phyloP scores from a whole-genome alignment of 2,113 vertebrate species.

The Pogonocichla stellata region DNA sequence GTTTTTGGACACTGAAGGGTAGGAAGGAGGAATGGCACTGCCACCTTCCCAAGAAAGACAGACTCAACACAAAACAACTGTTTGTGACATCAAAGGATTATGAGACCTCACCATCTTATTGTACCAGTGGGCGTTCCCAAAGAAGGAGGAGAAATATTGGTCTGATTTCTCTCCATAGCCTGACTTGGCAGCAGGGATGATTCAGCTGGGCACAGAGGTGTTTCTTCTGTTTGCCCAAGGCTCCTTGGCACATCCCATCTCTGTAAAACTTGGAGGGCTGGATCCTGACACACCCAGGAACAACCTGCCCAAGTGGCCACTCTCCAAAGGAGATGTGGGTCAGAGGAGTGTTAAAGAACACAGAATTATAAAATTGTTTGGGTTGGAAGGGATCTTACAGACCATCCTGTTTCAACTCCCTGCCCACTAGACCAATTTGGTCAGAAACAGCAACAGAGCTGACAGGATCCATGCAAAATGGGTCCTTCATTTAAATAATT shows the following conservation, averaged over 20 bases:
- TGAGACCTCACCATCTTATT: not conserved
- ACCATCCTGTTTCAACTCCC: not conserved
- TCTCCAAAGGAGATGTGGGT: fast-evolving
- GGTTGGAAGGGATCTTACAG: not conserved
- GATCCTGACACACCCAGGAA: not conserved
- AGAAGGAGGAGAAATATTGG: not conserved
- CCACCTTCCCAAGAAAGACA: not conserved
- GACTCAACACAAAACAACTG: not conserved
- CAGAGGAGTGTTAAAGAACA: not conserved
- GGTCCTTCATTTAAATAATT: not conserved
- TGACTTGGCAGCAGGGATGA: not conserved
- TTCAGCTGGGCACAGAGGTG: not conserved
- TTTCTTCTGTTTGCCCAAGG: not conserved
- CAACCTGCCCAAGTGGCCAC: not conserved
- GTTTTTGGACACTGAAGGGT: not conserved
- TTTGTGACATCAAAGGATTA: not conserved
- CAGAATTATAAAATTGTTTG: not conserved
- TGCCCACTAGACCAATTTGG: not conserved
- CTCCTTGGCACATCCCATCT: not conserved
- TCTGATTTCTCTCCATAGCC: not conserved
- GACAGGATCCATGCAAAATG: not conserved
- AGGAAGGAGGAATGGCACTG: not conserved
- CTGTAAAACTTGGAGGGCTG: not conserved
- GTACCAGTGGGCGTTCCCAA: not conserved
- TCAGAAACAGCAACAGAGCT: not conserved